Percentiles rank a stretch among this genome's conserved stretches.
phyloP scores from a whole-genome alignment of 1,140 invertebrate species.

The Nymphalis io region DNA sequence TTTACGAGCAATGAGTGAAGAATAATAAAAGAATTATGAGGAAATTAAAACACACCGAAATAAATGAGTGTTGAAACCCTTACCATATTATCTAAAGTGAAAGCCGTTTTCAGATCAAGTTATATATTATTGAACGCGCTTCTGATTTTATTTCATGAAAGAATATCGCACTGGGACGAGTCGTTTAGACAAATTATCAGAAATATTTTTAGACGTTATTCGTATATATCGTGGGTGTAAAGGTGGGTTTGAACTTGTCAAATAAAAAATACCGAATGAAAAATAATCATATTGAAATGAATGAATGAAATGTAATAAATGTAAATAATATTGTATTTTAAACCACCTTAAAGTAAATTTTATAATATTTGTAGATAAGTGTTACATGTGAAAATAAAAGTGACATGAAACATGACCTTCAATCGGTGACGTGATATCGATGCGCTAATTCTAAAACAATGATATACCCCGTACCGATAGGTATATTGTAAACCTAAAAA shows the following conservation, averaged over 20 bases:
- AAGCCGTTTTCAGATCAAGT: slow-evolving; percentile 25
- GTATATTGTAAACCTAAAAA: too few species aligned
- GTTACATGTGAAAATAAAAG: too few species aligned
- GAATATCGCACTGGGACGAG: slow-evolving; percentile 24
- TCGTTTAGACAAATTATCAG: slow-evolving; percentile 30
- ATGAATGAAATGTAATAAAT: not conserved
- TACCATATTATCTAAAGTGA: slow-evolving; percentile 18
- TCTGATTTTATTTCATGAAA: slow-evolving; percentile 25
- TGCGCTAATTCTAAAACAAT: too few species aligned
- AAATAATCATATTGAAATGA: too few species aligned
- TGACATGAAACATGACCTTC: too few species aligned
- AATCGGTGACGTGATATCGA: too few species aligned
- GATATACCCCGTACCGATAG: too few species aligned
- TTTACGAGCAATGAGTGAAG: not conserved
- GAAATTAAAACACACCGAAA: slow-evolving; percentile 10
- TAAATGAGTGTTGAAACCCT: slow-evolving; percentile 8
- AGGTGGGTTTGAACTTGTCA: not conserved
- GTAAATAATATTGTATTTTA: not conserved
- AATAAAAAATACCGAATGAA: too few species aligned
- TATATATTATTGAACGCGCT: slow-evolving; percentile 19
- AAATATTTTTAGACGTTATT: slow-evolving; percentile 24
- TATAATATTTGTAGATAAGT: too few species aligned
- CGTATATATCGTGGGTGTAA: slow-evolving; percentile 8
- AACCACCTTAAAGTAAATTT: too few species aligned
- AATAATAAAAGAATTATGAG: not conserved